phyloP scores from a whole-genome alignment of 2,888 invertebrate species.

The Cistogaster globosa region DNA sequence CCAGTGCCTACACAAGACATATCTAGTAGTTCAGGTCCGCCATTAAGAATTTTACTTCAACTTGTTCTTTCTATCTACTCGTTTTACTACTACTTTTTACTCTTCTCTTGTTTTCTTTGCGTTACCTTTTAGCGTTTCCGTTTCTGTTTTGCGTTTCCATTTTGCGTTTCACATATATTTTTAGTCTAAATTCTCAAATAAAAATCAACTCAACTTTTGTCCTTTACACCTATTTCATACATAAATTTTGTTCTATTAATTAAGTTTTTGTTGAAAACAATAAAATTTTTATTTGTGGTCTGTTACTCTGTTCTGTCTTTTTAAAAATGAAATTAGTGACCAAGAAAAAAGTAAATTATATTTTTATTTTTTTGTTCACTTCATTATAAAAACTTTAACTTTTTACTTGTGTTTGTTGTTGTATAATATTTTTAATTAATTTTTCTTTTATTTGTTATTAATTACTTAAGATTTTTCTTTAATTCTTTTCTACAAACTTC shows the following conservation, averaged over 20 bases:
- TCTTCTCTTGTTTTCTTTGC: constrained; percentile 28
- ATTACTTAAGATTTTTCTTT: neutral
- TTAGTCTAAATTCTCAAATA: neutral
- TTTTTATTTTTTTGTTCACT: neutral
- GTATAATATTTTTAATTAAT: constrained; percentile 6
- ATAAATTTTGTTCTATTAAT: constrained; percentile 8
- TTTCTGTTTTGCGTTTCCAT: constrained; percentile 11
- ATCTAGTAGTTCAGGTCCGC: constrained; percentile 83
- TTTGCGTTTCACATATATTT: constrained; percentile 1
- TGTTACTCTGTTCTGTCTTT: constrained; percentile 23
- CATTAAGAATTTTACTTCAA: constrained; percentile 74
- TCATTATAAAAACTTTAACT: neutral
- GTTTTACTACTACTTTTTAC: constrained; percentile 25
- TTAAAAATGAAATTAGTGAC: neutral
- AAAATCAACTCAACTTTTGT: neutral
- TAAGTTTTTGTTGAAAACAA: constrained; percentile 13
- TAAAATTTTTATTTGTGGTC: neutral
- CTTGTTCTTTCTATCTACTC: constrained; percentile 39
- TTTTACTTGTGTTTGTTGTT: neutral
- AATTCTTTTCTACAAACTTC: neutral
- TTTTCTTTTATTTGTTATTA: constrained; percentile 3
- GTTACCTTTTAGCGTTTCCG: constrained; percentile 28
- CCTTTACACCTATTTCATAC: neutral
- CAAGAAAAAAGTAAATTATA: neutral
- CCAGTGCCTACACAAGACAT: constrained; percentile 84